Conservation (phyloP, 1,140 invertebrate genomes). For the Macrosteles quadrilineatus region DNA sequence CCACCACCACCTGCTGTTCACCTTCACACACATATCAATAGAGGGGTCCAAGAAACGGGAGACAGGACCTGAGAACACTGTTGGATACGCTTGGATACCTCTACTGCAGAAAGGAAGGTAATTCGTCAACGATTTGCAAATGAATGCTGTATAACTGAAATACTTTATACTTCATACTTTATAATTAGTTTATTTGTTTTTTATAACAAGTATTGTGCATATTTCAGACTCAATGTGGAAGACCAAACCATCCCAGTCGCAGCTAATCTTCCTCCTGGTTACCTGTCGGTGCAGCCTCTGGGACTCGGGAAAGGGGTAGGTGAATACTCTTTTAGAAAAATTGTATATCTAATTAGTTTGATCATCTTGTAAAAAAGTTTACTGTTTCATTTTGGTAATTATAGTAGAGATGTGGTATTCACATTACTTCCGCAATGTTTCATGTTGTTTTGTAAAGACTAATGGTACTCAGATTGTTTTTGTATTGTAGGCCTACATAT, state of each 20-base stretch:
- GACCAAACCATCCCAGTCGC: conserved; percentile 81
- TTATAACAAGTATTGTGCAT: neutral
- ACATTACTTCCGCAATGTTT: too few relatives aligned
- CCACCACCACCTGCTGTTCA: conserved; percentile 84
- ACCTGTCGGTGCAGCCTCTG: conserved; percentile 84
- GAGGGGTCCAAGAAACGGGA: conserved; percentile 82
- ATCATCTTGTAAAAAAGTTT: too few relatives aligned
- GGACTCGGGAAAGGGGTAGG: conserved; percentile 87
- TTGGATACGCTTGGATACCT: conserved; percentile 91
- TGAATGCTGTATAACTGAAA: conserved; percentile 26
- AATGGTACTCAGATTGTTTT: too few relatives aligned
- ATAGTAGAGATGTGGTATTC: too few relatives aligned
- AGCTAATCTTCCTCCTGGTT: conserved; percentile 79
- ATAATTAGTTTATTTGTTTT: neutral
- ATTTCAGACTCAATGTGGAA: conserved; percentile 66
- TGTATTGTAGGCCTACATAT: too few relatives aligned
- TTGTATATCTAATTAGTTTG: too few relatives aligned
- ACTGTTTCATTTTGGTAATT: too few relatives aligned
- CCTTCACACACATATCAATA: conserved; percentile 87
- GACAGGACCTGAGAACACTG: conserved; percentile 75
- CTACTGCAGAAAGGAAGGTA: conserved; percentile 78
- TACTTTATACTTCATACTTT: neutral
- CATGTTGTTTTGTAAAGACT: too few relatives aligned
- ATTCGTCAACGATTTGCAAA: too few relatives aligned
- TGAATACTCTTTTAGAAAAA: conserved; percentile 34